Evolutionary conservation across 1,140 invertebrate species (phyloP).

Genomic region (Microplitis demolitor): DNA sequence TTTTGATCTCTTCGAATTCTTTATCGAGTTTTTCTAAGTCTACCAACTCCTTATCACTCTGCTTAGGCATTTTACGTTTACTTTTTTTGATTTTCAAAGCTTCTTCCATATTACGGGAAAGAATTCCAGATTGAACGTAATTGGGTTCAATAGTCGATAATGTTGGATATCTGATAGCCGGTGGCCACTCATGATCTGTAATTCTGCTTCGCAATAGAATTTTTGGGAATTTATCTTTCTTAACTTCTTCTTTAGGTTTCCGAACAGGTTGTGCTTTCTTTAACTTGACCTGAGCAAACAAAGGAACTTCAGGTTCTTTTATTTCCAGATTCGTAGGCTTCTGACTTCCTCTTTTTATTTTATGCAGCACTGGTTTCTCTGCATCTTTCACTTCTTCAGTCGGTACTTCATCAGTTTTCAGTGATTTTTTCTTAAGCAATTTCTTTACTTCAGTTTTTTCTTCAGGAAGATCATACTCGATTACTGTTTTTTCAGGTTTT

Average conservation of each 20-base stretch:
- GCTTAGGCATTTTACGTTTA: slow-evolving; percentile 42
- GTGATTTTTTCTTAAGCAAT: slow-evolving; percentile 38
- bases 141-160: slow-evolving; percentile 37
- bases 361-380: slow-evolving; percentile 37
- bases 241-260: slow-evolving; percentile 55
- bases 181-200: slow-evolving; percentile 47
- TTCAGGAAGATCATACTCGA: slow-evolving; percentile 22
- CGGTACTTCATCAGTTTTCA: slow-evolving; percentile 52
- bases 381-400: slow-evolving; percentile 53
- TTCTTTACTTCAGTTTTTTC: slow-evolving; percentile 23
- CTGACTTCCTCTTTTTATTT: slow-evolving; percentile 43
- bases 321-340: slow-evolving; percentile 55
- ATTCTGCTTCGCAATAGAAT: slow-evolving; percentile 67
- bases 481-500: slow-evolving; percentile 37
- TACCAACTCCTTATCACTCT: slow-evolving; percentile 34
- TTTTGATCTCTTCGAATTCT: slow-evolving; percentile 51
- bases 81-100: slow-evolving; percentile 48
- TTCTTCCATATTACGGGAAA: slow-evolving; percentile 51
- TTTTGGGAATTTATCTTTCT: slow-evolving; percentile 61
- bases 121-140: slow-evolving; percentile 42
- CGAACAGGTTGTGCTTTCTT: slow-evolving; percentile 60
- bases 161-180: slow-evolving; percentile 32
- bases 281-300: slow-evolving; percentile 65
- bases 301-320: slow-evolving; percentile 52
- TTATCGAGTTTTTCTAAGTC: slow-evolving; percentile 36